Evolutionary conservation across 1,140 invertebrate genomes (phyloP).

Genomic region (Agrilus planipennis): DNA sequence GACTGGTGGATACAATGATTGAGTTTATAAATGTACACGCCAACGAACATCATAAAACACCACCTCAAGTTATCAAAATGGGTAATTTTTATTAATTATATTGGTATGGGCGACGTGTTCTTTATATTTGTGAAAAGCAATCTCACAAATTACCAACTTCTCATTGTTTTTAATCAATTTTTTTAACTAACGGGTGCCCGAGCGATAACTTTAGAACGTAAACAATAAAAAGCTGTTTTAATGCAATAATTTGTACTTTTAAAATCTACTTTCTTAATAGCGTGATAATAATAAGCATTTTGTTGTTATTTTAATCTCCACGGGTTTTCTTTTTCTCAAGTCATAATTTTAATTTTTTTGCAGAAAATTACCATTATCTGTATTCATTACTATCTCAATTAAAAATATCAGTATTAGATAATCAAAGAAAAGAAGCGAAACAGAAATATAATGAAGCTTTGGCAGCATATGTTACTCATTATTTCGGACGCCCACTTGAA

Average conservation of each 20-base stretch:
- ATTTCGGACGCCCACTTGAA: constrained; percentile 90
- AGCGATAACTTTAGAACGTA: too few species aligned
- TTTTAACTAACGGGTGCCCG: too few species aligned
- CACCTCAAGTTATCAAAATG: constrained; percentile 88
- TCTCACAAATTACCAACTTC: too few species aligned
- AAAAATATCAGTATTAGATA: constrained; percentile 84
- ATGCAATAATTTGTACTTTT: neutral
- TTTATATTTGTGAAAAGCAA: too few species aligned
- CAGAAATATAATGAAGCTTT: constrained; percentile 83
- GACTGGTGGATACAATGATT: constrained; percentile 77
- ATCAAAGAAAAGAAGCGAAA: constrained; percentile 82
- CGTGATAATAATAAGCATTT: too few species aligned
- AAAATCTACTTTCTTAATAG: neutral
- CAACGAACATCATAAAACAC: constrained; percentile 84
- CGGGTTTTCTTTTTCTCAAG: too few species aligned
- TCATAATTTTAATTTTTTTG: too few species aligned
- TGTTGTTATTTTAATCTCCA: too few species aligned
- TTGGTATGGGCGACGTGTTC: too few species aligned
- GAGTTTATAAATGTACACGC: constrained; percentile 70
- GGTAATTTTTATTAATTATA: constrained; percentile 46
- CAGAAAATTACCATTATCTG: constrained; percentile 95
- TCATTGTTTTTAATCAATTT: too few species aligned
- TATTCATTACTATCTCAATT: constrained; percentile 77
- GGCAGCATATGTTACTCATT: constrained; percentile 81
- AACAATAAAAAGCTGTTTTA: neutral